Evolutionary conservation across 2,888 invertebrate species (phyloP).

Genomic region (Pegoplata infirma): DNA sequence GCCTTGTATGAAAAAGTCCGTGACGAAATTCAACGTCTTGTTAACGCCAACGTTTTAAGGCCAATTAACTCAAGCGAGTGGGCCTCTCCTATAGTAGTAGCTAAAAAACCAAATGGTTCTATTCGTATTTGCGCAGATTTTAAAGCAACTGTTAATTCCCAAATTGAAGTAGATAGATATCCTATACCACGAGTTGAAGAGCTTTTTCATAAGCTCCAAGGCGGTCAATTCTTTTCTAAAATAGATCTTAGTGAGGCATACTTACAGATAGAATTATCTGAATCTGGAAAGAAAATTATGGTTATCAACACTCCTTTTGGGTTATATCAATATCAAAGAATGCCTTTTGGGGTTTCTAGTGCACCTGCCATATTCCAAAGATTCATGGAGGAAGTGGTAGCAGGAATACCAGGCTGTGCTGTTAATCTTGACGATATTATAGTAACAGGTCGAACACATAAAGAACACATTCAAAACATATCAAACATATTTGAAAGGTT

Average conservation of each 20-base stretch:
- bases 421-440: slow-evolving; percentile 60
- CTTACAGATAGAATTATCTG: slow-evolving; percentile 51
- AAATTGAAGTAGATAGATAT: slow-evolving; percentile 58
- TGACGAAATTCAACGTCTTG: not conserved
- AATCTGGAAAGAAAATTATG: slow-evolving; percentile 44
- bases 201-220: slow-evolving; percentile 57
- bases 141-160: no score
- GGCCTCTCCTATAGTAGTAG: slow-evolving; percentile 19
- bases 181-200: slow-evolving; percentile 59
- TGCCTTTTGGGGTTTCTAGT: slow-evolving; percentile 58
- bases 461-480: slow-evolving; percentile 46
- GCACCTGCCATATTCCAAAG: slow-evolving; percentile 55
- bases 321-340: slow-evolving; percentile 47
- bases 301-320: slow-evolving; percentile 60
- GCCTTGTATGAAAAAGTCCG: not conserved
- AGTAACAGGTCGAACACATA: slow-evolving; percentile 38
- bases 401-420: slow-evolving; percentile 42
- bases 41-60: not conserved
- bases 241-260: slow-evolving; percentile 58
- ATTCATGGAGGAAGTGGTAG: slow-evolving; percentile 45
- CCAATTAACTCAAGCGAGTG: slow-evolving; percentile 5
- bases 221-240: slow-evolving; percentile 57
- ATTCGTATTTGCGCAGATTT: slow-evolving; percentile 21
- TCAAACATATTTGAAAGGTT: slow-evolving; percentile 34
- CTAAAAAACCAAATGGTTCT: slow-evolving; percentile 8